phyloP scores from a whole-genome alignment of 2,113 vertebrate genomes.

The Piaya cayana region DNA sequence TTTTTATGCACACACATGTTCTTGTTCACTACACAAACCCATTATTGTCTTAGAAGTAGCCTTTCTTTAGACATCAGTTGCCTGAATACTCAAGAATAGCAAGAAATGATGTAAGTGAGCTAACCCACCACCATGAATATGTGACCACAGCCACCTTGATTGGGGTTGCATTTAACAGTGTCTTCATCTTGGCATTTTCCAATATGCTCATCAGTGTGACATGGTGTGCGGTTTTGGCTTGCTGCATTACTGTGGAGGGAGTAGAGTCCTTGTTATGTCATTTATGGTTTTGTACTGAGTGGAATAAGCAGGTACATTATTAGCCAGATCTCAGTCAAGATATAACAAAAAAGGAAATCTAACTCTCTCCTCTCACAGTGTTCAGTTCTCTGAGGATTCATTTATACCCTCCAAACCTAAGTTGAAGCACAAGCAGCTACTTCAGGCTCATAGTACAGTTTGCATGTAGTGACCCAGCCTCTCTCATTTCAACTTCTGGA shows the following conservation, averaged over 20 bases:
- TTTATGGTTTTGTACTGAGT: not conserved
- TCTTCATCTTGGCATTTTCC: not conserved
- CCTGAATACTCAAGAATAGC: not conserved
- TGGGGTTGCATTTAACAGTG: not conserved
- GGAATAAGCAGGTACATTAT: not conserved
- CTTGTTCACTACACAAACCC: not conserved
- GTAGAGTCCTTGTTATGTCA: not conserved
- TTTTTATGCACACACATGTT: not conserved
- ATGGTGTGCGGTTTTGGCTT: not conserved
- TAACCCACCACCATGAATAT: not conserved
- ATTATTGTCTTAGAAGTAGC: not conserved
- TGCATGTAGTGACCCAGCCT: not conserved
- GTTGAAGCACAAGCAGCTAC: not conserved
- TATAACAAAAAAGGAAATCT: not conserved
- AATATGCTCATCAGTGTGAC: not conserved
- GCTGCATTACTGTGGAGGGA: not conserved
- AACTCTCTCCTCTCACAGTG: not conserved
- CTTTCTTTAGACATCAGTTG: not conserved
- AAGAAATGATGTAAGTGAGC: not conserved
- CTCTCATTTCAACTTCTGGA: not conserved
- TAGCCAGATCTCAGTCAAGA: not conserved
- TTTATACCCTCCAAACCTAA: slow-evolving; percentile 1
- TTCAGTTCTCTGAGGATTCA: not conserved
- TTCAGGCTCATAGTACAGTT: not conserved
- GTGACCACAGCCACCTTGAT: not conserved